Evolutionary conservation across 2,113 vertebrate species (phyloP), one percentile per base, ranked within the genome.

Genomic region (Mastomys coucha): DNA sequence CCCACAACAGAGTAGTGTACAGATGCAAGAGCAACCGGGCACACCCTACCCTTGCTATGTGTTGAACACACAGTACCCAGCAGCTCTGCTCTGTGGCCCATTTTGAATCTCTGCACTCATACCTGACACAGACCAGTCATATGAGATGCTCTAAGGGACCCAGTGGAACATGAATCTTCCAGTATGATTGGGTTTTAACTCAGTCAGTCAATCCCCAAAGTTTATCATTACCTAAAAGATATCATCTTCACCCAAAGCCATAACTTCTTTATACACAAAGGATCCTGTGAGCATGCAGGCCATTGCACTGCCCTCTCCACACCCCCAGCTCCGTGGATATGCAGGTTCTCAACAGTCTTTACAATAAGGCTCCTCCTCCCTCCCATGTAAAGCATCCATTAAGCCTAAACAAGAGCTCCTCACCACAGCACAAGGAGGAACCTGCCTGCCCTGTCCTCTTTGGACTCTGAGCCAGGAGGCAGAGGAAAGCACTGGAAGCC

Each of bases 361-460:
- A 97, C 19, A 94, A 92, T 95, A 95, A 80, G 73, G 89, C 86
- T 97, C 97, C 94, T 95, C 94, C 98, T 97, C 91, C 91, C 81
- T 97, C 96, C 92, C 33, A 45, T 95, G 95, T 82, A 96, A 98
- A 98, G 97, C 91, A 96, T 95, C 91, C 94, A 95, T 97, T 98
- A 97, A 98, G 97, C 91, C 95, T 92, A 93, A 98, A 49, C n/a
- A 33, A 70, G 36, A n/a, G 39, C 88, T 42, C 45, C 70, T 19
- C 26, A 28, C 26, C 72, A 58, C 53, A 76, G 33, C 69, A n/a
- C 12, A 33, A 26, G 39, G 31, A 36, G 42, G 42, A n/a, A 31
- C 7, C 60, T 56, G 26, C 72, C 65, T 69, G 73, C n/a, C 63
- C 42, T 33, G 16, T 31, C 28, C 42, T n/a, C 16, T 36, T 20